These are phyloP conservation scores for Anhinga anhinga DNA, from an alignment of 2,113 vertebrate species.

Conservation along the genomic window DNA sequence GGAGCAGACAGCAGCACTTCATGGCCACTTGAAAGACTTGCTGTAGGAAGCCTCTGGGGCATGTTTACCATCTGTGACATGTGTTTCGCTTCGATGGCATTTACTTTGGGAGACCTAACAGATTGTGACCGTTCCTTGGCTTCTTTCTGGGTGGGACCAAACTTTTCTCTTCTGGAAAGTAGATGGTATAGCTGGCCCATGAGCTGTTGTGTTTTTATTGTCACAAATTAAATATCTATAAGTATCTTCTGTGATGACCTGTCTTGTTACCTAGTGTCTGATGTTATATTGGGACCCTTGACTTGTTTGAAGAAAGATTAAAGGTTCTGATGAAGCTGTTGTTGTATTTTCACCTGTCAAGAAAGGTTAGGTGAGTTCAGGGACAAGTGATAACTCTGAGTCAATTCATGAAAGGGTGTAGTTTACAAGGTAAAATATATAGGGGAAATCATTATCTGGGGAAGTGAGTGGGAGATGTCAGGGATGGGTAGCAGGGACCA, in stretches of 20 bases:
- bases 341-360: conserved; percentile 44
- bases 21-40: not conserved
- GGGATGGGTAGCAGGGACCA: not conserved
- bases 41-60: not conserved
- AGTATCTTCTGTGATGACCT: conserved; percentile 27
- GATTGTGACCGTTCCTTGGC: not conserved
- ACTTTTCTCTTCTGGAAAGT: not conserved
- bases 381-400: not conserved
- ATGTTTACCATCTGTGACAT: not conserved
- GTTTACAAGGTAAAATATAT: not conserved
- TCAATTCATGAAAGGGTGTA: not conserved
- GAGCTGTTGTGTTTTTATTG: conserved; percentile 22
- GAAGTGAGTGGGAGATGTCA: conserved; percentile 19
- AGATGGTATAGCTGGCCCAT: not conserved
- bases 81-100: not conserved
- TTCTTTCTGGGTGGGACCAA: not conserved
- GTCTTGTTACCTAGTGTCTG: conserved; percentile 19
- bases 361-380: conserved; percentile 14
- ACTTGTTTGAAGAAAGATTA: conserved; percentile 27
- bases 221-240: conserved; percentile 21
- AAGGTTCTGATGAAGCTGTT: not conserved
- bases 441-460: not conserved
- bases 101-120: not conserved
- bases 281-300: not conserved
- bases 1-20: not conserved